Conservation (phyloP, 2,888 invertebrate species). For the Rhorus exstirpatorius region DNA sequence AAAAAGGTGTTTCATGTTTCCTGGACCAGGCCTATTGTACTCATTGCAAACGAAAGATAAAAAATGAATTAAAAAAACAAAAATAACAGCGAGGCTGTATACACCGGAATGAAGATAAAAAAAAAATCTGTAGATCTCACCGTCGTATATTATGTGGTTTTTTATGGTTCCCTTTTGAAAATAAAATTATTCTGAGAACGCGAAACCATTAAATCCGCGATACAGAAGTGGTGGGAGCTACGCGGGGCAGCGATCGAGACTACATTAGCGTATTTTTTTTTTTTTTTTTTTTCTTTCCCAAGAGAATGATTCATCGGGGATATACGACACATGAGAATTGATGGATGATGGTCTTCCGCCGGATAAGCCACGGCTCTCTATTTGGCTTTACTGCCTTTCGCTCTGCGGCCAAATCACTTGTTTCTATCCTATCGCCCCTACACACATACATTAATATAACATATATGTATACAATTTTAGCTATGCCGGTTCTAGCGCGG, state of each 20-base stretch:
- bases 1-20: no score
- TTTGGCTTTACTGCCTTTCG: not conserved
- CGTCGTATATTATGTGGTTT: constrained; percentile 36
- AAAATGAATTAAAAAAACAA: no score
- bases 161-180: constrained; percentile 24
- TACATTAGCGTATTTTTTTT: constrained; percentile 51
- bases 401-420: constrained; percentile 12
- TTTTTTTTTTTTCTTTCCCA: constrained; percentile 38
- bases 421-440: constrained; percentile 12
- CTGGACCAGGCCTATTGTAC: no score
- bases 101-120: no score
- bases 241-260: constrained; percentile 34
- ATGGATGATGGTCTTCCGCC: constrained; percentile 61
- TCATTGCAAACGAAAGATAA: no score
- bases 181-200: constrained; percentile 54
- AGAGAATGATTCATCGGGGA: constrained; percentile 62
- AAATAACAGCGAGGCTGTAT: no score
- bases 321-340: constrained; percentile 55
- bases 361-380: constrained; percentile 35
- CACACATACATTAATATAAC: not conserved
- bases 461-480: not conserved
- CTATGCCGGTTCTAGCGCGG: not conserved
- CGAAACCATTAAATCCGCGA: constrained; percentile 50
- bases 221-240: not conserved
- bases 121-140: not conserved